A percentile compares a stretch with the other conserved stretches of the same genome.
Conservation (phyloP, 2,797 vertebrate genomes). For the Pipistrellus nathusii region DNA sequence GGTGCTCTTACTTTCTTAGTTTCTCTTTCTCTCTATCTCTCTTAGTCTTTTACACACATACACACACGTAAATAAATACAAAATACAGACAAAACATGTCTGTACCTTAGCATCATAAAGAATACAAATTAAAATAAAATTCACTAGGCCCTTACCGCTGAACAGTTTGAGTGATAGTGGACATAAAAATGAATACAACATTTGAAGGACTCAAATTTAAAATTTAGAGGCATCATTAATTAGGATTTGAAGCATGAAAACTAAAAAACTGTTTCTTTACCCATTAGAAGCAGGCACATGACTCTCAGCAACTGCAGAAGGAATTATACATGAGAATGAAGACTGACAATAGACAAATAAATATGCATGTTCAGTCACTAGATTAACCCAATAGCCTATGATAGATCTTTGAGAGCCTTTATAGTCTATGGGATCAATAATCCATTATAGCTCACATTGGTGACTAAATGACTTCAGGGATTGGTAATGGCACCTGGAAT, state of each 20-base stretch:
- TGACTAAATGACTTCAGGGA: slow-evolving; percentile 58
- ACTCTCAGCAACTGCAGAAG: slow-evolving; percentile 25
- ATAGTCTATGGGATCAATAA: slow-evolving; percentile 74
- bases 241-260: slow-evolving; percentile 60
- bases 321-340: slow-evolving; percentile 40
- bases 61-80: not conserved
- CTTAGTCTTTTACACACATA: not conserved
- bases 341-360: slow-evolving; percentile 58
- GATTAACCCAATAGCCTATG: slow-evolving; percentile 70
- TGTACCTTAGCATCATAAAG: not conserved
- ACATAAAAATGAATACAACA: not conserved
- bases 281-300: not conserved
- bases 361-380: slow-evolving; percentile 65
- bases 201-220: slow-evolving; percentile 53
- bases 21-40: not conserved
- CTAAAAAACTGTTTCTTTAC: slow-evolving; percentile 35
- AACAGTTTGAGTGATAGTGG: slow-evolving; percentile 43
- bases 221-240: not conserved
- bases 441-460: slow-evolving; percentile 63
- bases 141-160: not conserved
- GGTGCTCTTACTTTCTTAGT: not conserved
- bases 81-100: not conserved
- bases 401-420: slow-evolving; percentile 35
- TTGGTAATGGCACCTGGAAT: slow-evolving; percentile 25
- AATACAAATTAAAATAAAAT: slow-evolving; percentile 58